A percentile compares a stretch with the other conserved stretches of the same genome.
Conservation (phyloP, 1,140 invertebrate species). For the Leptoteleia sp. region DNA sequence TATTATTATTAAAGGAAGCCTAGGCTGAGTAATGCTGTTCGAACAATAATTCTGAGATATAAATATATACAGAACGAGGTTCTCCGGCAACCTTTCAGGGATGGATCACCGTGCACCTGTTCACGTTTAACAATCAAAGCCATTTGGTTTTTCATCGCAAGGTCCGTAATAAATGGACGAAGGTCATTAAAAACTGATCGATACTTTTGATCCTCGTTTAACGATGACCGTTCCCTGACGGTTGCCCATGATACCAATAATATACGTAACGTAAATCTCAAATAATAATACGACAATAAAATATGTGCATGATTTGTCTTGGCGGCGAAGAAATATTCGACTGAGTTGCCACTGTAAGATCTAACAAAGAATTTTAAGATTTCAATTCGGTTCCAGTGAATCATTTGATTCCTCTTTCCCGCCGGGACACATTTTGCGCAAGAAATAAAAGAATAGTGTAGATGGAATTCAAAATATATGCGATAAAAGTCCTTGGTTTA, state of each 20-base stretch:
- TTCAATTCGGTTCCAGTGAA: no score
- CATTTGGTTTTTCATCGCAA: no score
- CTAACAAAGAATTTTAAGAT: no score
- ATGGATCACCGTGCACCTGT: background rate
- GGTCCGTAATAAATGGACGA: no score
- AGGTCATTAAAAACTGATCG: background rate
- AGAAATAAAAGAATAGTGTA: slow-evolving; percentile 47
- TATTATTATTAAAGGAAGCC: slow-evolving; percentile 61
- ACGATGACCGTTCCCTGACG: no score
- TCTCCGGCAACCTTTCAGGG: slow-evolving; percentile 13
- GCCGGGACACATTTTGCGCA: slow-evolving; percentile 17
- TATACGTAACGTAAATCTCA: slow-evolving; percentile 71
- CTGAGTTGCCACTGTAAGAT: slow-evolving; percentile 5
- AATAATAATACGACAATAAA: slow-evolving; percentile 78
- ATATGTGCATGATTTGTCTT: slow-evolving; percentile 28
- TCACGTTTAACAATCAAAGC: no score
- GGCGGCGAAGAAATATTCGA: slow-evolving; percentile 2
- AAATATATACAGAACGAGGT: slow-evolving; percentile 71
- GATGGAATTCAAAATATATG: slow-evolving; percentile 49
- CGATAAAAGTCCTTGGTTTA: background rate
- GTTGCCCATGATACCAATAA: slow-evolving; percentile 47
- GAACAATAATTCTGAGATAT: slow-evolving; percentile 81
- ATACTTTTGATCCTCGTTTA: background rate
- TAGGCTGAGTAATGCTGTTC: slow-evolving; percentile 81
- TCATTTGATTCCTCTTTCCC: no score